Base-by-base conservation (phyloP, 2,888 invertebrate genomes). In the Alloplasta piceator region DNA sequence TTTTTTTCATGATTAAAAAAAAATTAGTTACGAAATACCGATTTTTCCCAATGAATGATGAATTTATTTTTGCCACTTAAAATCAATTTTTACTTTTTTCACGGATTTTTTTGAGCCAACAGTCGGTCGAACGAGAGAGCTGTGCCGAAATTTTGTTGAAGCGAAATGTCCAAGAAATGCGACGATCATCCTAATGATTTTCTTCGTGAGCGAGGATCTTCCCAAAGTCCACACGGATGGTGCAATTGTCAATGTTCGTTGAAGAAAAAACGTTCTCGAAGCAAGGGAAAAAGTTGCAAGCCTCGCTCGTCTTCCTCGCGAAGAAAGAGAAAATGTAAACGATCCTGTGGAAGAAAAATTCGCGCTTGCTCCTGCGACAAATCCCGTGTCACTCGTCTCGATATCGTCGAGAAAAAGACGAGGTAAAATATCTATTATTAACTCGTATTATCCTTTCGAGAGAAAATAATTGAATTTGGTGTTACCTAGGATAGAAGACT, bases 141-240 rank as follows among this genome's bases (percentile, higher is more conserved):
- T 7, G 41, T 60, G 50, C 6, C 43, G 7, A 43, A 60, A 60
- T 16, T 60, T 46, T 10, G 52, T 38, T 41, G 10, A 71, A 55
- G 71, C 75, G 80, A 71, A 67, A 80, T 80, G 80, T 80, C 66
- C 58, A 39, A 61, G 36, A 80, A 64, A 80, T 80, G 66, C 61
- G 6, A 46, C 26, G 60, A 50, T 66, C 14, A 43, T n/a, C 50
- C 56, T 38, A 43, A 71, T n/a, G 16, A 55, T 14, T 39, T 38
- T 26, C 4, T 46, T n/a, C 52, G 64, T 41, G 73, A 73, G 36
- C 46, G 63, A 58, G 63, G 68, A 58, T 41, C 56, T 26, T 14
- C 16, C n/a, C 48, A 46, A 39, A 41, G 14, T 48, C 36, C 38
- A 64, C 50, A 16, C 12, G 38, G 16, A 48, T 43, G 43, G 10